Percentiles rank a stretch among this genome's conserved stretches.
These are phyloP conservation scores for Calliphora vicina DNA, from an alignment of 1,140 invertebrate genomes.

Conservation along the genomic window DNA sequence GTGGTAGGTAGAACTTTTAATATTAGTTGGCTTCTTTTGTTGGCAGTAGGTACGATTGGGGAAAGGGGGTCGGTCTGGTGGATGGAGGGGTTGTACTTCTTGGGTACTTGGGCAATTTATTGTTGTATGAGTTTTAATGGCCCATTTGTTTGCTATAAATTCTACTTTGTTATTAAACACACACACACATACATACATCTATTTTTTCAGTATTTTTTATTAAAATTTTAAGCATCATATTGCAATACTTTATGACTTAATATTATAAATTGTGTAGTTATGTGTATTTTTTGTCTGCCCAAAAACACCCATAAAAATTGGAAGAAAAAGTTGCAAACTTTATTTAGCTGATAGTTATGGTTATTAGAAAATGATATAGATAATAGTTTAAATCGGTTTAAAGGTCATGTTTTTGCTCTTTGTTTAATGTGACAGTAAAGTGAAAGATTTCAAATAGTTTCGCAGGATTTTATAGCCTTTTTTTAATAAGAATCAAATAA, in stretches of 20 bases:
- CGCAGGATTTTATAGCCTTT: too few relatives aligned
- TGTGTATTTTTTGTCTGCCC: background rate
- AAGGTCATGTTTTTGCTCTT: background rate
- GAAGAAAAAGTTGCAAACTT: background rate
- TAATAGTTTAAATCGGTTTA: background rate
- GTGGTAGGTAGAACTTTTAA: background rate
- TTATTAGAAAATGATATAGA: background rate
- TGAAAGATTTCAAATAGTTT: too few relatives aligned
- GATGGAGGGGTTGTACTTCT: background rate
- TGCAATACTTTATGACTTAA: slow-evolving; percentile 26
- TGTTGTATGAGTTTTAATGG: slow-evolving; percentile 31
- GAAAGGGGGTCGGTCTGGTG: background rate
- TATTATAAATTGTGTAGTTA: slow-evolving; percentile 7
- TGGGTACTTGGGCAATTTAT: slow-evolving; percentile 15
- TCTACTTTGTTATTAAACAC: slow-evolving; percentile 17
- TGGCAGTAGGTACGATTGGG: too few relatives aligned
- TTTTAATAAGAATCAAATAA: too few relatives aligned
- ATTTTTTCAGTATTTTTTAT: slow-evolving; percentile 8
- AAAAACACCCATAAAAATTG: background rate
- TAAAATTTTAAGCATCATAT: slow-evolving; percentile 26
- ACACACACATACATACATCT: too few relatives aligned
- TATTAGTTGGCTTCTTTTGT: background rate
- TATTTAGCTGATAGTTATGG: background rate
- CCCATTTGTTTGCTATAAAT: slow-evolving; percentile 30
- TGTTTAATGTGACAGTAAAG: too few relatives aligned